These are phyloP conservation scores for Megalopta genalis DNA, from an alignment of 1,140 invertebrate genomes.

Conservation along the genomic window DNA sequence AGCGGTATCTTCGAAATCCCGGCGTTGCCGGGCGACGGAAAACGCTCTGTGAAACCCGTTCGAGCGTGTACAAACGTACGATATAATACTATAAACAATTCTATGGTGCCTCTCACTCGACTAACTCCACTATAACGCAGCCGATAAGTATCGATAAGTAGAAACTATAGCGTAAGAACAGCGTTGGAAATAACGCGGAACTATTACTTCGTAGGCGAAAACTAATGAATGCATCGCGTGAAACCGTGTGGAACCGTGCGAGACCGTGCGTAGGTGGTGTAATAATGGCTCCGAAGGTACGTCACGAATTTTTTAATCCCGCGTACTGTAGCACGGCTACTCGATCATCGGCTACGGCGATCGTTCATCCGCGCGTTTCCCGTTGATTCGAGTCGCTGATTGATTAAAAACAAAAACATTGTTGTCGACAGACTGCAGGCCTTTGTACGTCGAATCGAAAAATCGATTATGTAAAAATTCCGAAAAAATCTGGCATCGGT, in stretches of 20 bases:
- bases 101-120: constrained; percentile 69
- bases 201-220: neutral
- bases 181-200: constrained; percentile 27
- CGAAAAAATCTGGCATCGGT: no score
- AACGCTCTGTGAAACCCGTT: constrained; percentile 58
- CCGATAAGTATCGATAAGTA: constrained; percentile 24
- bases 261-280: neutral
- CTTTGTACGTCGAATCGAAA: no score
- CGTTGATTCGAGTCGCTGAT: neutral
- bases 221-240: no score
- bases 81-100: constrained; percentile 51
- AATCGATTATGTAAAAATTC: no score
- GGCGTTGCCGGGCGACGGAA: neutral
- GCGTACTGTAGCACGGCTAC: neutral
- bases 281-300: constrained; percentile 11
- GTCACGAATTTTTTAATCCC: constrained; percentile 35
- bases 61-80: constrained; percentile 51
- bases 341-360: neutral
- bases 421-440: no score
- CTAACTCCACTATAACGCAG: constrained; percentile 60
- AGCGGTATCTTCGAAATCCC: no score
- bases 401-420: neutral
- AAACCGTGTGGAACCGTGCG: no score
- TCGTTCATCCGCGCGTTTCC: constrained; percentile 7
- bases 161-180: constrained; percentile 37